Evolutionary conservation across 2,113 vertebrate species (phyloP).

Genomic region (Xenopus borealis): DNA sequence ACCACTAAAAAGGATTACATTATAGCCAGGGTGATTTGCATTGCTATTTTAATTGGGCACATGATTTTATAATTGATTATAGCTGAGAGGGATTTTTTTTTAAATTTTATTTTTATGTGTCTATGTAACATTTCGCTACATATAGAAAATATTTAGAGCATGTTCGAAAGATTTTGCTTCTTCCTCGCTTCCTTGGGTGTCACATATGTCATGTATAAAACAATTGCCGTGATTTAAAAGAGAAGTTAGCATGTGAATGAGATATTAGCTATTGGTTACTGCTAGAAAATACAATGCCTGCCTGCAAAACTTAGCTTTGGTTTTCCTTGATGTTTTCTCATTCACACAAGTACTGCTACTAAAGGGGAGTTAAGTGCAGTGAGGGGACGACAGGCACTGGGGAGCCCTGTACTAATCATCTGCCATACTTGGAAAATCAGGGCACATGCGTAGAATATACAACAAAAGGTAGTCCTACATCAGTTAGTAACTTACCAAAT

Average conservation of each 20-base stretch:
- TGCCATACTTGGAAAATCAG: too few relatives aligned
- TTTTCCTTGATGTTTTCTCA: too few relatives aligned
- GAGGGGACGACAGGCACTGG: too few relatives aligned
- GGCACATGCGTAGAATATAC: too few relatives aligned
- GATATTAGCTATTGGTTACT: not conserved
- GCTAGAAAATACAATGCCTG: too few relatives aligned
- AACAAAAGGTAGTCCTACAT: too few relatives aligned
- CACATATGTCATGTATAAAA: not conserved
- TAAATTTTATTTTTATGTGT: not conserved
- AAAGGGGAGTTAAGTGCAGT: too few relatives aligned
- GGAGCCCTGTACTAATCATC: too few relatives aligned
- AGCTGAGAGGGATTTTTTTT: conserved; percentile 18
- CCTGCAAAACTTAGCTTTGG: too few relatives aligned
- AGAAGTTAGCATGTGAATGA: conserved; percentile 17
- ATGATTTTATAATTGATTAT: conserved; percentile 34
- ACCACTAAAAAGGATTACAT: not conserved
- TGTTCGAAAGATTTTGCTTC: conserved; percentile 10
- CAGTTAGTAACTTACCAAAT: too few relatives aligned
- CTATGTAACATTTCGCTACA: not conserved
- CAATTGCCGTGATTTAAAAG: conserved; percentile 10
- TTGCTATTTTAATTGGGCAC: not conserved
- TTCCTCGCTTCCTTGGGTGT: not conserved
- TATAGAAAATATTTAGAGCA: not conserved
- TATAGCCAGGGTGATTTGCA: not conserved
- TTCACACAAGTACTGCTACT: too few relatives aligned